A percentile compares a stretch with the other conserved stretches of the same genome.
Conservation (phyloP, 2,888 invertebrate genomes). For the Girardia tigrina region DNA sequence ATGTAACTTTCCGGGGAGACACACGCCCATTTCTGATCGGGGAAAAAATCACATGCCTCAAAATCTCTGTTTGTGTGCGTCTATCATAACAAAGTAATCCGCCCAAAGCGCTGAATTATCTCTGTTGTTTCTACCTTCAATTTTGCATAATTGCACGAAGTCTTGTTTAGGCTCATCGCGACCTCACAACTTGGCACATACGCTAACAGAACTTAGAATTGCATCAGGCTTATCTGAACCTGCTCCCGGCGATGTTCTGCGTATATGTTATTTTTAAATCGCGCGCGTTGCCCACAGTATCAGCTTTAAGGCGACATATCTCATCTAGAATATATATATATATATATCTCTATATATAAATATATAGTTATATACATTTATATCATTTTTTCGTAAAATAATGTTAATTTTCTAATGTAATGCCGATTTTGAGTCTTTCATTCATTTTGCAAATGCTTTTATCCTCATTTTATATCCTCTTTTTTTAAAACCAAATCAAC, state of each 20-base stretch:
- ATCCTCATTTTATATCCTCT: too few species aligned
- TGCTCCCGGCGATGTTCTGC: constrained; percentile 1
- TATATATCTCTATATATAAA: too few species aligned
- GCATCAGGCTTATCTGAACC: constrained; percentile 20
- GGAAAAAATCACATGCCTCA: constrained; percentile 10
- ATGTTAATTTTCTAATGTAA: constrained; percentile 20
- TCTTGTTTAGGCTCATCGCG: not conserved
- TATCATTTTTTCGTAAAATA: constrained; percentile 15
- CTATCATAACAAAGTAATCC: constrained; percentile 5
- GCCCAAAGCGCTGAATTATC: not conserved
- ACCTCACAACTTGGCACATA: not conserved
- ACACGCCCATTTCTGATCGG: not conserved
- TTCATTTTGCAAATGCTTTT: not conserved
- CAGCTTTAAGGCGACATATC: constrained; percentile 23
- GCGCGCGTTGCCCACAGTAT: constrained; percentile 9
- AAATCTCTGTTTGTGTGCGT: constrained; percentile 19
- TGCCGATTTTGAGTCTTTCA: not conserved
- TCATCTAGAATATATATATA: constrained; percentile 11
- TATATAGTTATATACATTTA: too few species aligned
- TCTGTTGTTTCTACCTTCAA: constrained; percentile 23
- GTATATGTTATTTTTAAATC: constrained; percentile 15
- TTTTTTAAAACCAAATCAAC: too few species aligned
- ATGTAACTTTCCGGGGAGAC: not conserved
- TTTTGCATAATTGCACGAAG: constrained; percentile 23
- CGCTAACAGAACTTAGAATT: constrained; percentile 14